These are phyloP conservation scores for Phorcus lineatus DNA, from an alignment of 2,888 invertebrate genomes.

Conservation along the genomic window DNA sequence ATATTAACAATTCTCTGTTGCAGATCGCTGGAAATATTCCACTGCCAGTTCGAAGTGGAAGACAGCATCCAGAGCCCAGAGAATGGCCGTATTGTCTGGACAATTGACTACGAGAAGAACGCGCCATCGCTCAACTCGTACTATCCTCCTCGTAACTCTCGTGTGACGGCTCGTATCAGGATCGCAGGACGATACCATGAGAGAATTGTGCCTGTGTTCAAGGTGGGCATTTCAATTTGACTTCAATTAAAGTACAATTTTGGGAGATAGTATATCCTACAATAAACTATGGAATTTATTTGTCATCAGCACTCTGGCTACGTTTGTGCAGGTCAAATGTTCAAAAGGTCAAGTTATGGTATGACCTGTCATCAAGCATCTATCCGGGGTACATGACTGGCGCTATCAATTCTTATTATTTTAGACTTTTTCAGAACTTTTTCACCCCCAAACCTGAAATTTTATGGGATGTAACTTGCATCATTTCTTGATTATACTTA, in stretches of 20 bases:
- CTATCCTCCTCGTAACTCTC: conserved; percentile 53
- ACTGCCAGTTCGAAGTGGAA: conserved; percentile 93
- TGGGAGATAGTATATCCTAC: background rate
- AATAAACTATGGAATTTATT: background rate
- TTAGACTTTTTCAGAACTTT: too few species aligned
- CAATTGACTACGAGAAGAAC: conserved; percentile 82
- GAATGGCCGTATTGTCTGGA: conserved; percentile 91
- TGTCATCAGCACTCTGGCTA: background rate
- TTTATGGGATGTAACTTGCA: too few species aligned
- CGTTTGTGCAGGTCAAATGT: too few species aligned
- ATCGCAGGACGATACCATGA: conserved; percentile 56
- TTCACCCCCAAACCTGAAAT: too few species aligned
- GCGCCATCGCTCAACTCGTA: conserved; percentile 56
- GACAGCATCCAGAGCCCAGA: conserved; percentile 82
- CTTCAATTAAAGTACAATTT: background rate
- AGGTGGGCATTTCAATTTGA: conserved; percentile 48
- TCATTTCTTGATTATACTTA: too few species aligned
- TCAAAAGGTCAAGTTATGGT: too few species aligned
- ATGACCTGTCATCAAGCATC: too few species aligned
- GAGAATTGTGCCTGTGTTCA: conserved; percentile 65
- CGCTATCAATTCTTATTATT: too few species aligned
- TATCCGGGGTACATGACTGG: too few species aligned
- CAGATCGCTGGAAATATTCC: conserved; percentile 87
- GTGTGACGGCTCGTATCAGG: conserved; percentile 60
- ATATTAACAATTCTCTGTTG: conserved; percentile 32